Conservation (phyloP, 2,888 invertebrate genomes). For the Cataglyphis rosenhaueri region DNA sequence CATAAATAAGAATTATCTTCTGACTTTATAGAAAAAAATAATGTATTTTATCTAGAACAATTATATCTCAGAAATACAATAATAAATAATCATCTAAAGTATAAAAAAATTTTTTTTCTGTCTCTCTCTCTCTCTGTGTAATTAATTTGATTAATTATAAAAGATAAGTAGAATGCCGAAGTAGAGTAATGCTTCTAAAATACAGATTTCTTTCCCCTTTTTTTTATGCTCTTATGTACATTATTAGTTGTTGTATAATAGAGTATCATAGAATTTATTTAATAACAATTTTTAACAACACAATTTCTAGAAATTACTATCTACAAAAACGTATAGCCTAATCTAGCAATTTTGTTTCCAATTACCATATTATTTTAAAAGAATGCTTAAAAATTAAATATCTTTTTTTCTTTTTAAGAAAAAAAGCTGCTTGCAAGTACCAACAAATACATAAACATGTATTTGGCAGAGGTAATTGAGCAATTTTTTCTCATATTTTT, state of each 20-base stretch:
- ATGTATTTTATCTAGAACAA: slow-evolving; percentile 56
- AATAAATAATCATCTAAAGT: slow-evolving; percentile 63
- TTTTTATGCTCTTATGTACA: slow-evolving; percentile 65
- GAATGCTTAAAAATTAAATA: slow-evolving; percentile 57
- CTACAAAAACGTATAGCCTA: slow-evolving; percentile 74
- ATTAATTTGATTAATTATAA: slow-evolving; percentile 53
- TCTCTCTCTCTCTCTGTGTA: slow-evolving; percentile 55
- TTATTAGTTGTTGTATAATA: slow-evolving; percentile 66
- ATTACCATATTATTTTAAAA: slow-evolving; percentile 62
- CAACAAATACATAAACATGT: slow-evolving; percentile 6
- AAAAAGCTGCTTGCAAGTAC: slow-evolving; percentile 61
- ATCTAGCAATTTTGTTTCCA: slow-evolving; percentile 61
- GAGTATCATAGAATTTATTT: slow-evolving; percentile 69
- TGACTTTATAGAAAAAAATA: slow-evolving; percentile 70
- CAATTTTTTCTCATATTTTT: slow-evolving; percentile 63
- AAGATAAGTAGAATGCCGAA: slow-evolving; percentile 71
- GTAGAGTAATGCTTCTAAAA: slow-evolving; percentile 67
- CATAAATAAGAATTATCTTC: slow-evolving; percentile 65
- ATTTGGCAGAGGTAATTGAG: slow-evolving; percentile 65
- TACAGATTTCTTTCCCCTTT: slow-evolving; percentile 66
- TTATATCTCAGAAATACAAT: slow-evolving; percentile 66
- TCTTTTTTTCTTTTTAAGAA: slow-evolving; percentile 48
- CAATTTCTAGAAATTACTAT: slow-evolving; percentile 76
- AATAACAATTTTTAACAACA: slow-evolving; percentile 76
- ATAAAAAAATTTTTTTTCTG: slow-evolving; percentile 64